Evolutionary conservation across 2,797 vertebrate species (phyloP), one percentile per base, ranked within the genome.

Genomic region (Hydrolagus colliei): DNA sequence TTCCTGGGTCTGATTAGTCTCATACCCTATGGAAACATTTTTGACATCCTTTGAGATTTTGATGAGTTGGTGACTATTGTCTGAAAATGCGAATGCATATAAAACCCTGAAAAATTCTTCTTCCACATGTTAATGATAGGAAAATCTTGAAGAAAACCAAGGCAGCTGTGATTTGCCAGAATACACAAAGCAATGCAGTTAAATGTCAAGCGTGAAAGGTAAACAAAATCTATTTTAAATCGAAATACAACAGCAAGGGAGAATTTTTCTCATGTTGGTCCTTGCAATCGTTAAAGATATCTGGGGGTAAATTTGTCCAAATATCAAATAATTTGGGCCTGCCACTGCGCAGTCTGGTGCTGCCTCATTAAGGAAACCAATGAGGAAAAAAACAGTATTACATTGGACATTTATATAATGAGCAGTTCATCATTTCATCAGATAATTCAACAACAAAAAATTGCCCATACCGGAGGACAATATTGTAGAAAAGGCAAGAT

Each of bases 1-100:
- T 35, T 35, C 41, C 65, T 71, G 27, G 79, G 22, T 84, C 79
- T 16, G 32, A 71, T 84, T 52, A 71, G 79, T 63, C 41, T 52
- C 79, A 84, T 12, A 84, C 14, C 18, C 71, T 84, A 41, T 71
- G 79, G 79, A 71, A 84, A 18, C 63, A 84, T 32, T 20, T 84
- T 71, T 84, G 65, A 41, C 65, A 35, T 18, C 16, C 79, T 35
- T 67, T 71, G 27, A 52, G 32, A 52, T 52, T 84, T 67, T 84
- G 11, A 1, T 68, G 32, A 32, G 11, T 18, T 35, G 63, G 9
- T n/a, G 65, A 71, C 8, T 20, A 41, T 52, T 84, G 65, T 71
- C 79, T 71, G 32, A 84, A 20, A 84, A 84, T 13, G 18, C 41
- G 18, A 52, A 20, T 16, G 10, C 20, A 52, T 71, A 71, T 71